Evolutionary conservation across 2,113 vertebrate species (phyloP), one percentile per base, ranked within the genome.

Genomic region (Malaclemys terrapin): DNA sequence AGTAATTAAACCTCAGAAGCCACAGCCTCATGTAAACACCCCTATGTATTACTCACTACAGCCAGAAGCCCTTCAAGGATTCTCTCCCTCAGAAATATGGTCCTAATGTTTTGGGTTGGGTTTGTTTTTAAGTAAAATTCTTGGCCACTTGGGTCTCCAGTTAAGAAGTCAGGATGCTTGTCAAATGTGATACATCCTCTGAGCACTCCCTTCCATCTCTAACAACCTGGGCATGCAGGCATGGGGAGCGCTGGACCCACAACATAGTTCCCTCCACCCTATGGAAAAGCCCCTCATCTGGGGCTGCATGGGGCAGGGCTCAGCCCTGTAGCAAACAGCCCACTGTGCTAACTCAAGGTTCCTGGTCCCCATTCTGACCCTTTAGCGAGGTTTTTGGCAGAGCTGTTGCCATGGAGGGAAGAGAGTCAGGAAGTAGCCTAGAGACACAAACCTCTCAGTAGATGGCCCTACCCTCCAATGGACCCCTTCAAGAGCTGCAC

Each of bases 381-480:
- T 17, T 14, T n/a, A 69, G 65, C 2, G 65, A n/a, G 35, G 65
- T 69, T 69, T 69, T 20, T 69, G 31, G 35, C 35, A n/a, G 16
- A 69, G 95, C 90, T 52, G 92, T 96, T 97, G 94, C 97, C 95
- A 95, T 95, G 96, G 92, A 96, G 90, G 95, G 85, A 76, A 95
- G 94, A 92, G 92, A 97, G 97, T 94, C 83, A 88, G 38, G 92
- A 95, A 45, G 72, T 25, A 13, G 11, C 24, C 22, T 76, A 45
- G n/a, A 78, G 87, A 93, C 85, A 53, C 95, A 82, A 52, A 14
- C 93, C 94, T 96, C 93, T 92, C 75, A 86, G 80, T 0, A 27
- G 79, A n/a, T 91, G 85, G 93, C 89, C 72, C 85, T 88, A 94
- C 31, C 49, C 4, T 82, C 6, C 1, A 3, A 89, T 65, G 90